Conservation (phyloP, 1,140 invertebrate genomes). For the Harpegnathos saltator region DNA sequence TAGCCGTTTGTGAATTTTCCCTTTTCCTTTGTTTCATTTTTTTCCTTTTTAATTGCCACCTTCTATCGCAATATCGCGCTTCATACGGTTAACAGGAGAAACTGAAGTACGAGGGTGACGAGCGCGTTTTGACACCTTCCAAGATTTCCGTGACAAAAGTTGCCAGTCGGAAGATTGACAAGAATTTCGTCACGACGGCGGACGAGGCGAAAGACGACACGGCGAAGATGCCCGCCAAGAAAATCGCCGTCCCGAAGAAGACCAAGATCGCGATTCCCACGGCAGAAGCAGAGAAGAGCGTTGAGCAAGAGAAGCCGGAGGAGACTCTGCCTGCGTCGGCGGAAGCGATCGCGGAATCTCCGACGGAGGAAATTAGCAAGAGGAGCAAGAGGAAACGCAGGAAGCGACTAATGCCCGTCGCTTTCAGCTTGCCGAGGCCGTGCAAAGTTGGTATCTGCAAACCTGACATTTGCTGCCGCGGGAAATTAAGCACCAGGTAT, state of each 20-base stretch:
- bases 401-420: neutral
- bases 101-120: conserved; percentile 14
- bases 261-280: neutral
- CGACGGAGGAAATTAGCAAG: neutral
- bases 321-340: neutral
- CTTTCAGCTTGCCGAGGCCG: conserved; percentile 37
- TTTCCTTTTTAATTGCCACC: conserved; percentile 2
- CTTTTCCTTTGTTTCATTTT: no score
- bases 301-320: conserved; percentile 22
- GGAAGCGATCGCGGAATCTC: neutral
- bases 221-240: neutral
- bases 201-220: neutral
- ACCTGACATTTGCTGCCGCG: conserved; percentile 51
- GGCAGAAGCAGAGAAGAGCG: conserved; percentile 2
- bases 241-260: neutral
- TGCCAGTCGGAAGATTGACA: conserved; percentile 13
- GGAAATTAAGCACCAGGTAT: conserved; percentile 33
- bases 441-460: conserved; percentile 57
- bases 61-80: neutral
- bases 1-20: neutral
- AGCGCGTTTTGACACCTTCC: neutral
- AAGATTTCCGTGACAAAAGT: neutral
- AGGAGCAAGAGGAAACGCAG: neutral
- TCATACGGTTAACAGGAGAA: conserved; percentile 28
- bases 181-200: neutral